Evolutionary conservation across 2,797 vertebrate genomes (phyloP), one percentile per base, ranked within the genome.

Genomic region (Lacerta bilineata): DNA sequence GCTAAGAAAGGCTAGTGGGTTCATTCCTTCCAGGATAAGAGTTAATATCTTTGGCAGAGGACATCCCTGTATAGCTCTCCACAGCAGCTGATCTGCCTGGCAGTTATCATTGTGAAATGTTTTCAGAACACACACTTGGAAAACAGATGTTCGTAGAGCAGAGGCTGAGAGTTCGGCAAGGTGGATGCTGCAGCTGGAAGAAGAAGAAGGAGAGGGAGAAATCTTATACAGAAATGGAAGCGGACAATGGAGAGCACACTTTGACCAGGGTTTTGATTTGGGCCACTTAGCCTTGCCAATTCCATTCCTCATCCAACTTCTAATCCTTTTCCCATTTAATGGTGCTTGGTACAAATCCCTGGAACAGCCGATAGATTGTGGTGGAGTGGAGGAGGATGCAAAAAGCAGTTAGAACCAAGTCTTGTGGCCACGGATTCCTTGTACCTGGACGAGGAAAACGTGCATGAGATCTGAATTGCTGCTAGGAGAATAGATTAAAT

Each of bases 321-420:
- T 80, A 74, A 5, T 84, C 77, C 4, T 89, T 94, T 92, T 92
- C 66, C 95, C 88, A 86, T 94, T 90, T 95, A 89, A 89, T 91
- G 87, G 93, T 92, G 41, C 78, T 93, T 46, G 9, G 79, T 90
- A 90, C 80, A 43, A 91, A 71, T 82, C 84, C 82, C 74, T 25
- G 0, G 88, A 91, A 91, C 75, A 86, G 79, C 61, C 15, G 8
- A 6, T 87, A 72, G 90, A 80, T 90, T 86, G 59, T 17, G 59
- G 15, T 61, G 59, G 61, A 23, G 20, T 64, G 61, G 61, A 23
- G 61, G 61, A 64, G 6, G 1, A 64, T 18, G 61, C 23, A 61
- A 66, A 59, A 79, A 29, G 74, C 72, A 87, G 25, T 2, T 87
- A 72, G 90, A 89, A 75, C 69, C 20, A 80, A 72, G 91, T 72